These are phyloP conservation scores for Otolemur garnettii DNA, from an alignment of 2,113 vertebrate genomes.

Conservation along the genomic window DNA sequence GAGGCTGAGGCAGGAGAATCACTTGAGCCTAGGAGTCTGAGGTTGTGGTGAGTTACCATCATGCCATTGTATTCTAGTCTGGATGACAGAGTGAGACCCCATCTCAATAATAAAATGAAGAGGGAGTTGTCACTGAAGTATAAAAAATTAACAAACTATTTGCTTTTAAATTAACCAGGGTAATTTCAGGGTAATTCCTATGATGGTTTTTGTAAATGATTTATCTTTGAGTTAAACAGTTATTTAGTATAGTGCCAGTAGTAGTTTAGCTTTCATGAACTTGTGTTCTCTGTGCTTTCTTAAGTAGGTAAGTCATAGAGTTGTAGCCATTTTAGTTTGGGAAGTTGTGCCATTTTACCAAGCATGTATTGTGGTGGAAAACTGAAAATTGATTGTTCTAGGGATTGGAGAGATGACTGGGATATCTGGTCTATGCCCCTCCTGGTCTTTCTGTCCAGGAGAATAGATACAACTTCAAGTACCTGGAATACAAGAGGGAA, in stretches of 20 bases:
- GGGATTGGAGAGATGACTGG: slow-evolving; percentile 24
- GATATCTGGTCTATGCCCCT: neutral
- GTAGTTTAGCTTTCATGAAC: neutral
- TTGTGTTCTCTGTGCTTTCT: slow-evolving; percentile 22
- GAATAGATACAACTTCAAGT: neutral
- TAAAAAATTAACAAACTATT: slow-evolving; percentile 7
- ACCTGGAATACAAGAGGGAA: neutral
- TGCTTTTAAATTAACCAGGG: slow-evolving; percentile 11
- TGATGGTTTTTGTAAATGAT: slow-evolving; percentile 1
- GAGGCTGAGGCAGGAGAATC: too few species aligned
- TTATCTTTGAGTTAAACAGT: slow-evolving; percentile 30
- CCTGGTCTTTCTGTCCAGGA: neutral
- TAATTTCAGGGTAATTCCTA: neutral
- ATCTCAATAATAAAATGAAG: neutral
- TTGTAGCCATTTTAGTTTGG: neutral
- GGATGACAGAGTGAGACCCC: too few species aligned
- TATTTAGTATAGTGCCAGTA: neutral
- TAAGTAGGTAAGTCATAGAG: neutral
- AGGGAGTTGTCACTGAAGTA: slow-evolving; percentile 40
- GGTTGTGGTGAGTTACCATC: too few species aligned
- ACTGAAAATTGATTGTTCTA: slow-evolving; percentile 40
- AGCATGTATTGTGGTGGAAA: neutral
- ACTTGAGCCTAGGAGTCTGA: too few species aligned
- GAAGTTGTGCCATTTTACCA: neutral
- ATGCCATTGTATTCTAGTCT: too few species aligned